Percentiles rank a stretch among this genome's conserved stretches.
Evolutionary conservation across 1,140 invertebrate genomes (phyloP).

Genomic region (Coenobita brevimanus): DNA sequence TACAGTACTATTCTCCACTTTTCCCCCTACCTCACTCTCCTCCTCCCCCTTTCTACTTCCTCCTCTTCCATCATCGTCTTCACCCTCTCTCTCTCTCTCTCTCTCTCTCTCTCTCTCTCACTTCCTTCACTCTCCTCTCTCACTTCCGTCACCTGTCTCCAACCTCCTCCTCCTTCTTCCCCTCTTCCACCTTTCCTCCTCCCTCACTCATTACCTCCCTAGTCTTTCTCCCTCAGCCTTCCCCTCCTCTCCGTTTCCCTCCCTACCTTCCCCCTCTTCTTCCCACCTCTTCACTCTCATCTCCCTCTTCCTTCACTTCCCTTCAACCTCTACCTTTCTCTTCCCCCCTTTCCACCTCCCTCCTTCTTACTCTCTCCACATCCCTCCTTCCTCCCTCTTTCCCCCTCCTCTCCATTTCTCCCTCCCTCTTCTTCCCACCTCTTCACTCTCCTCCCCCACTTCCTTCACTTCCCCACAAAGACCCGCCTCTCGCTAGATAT

Average conservation of each 20-base stretch:
- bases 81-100: not conserved
- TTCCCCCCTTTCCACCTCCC: not conserved
- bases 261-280: not conserved
- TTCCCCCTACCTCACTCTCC: too few species aligned
- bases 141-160: too few species aligned
- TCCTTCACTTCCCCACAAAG: too few species aligned
- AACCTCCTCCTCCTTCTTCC: too few species aligned
- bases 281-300: not conserved
- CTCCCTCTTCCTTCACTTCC: not conserved
- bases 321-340: not conserved
- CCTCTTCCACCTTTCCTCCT: not conserved
- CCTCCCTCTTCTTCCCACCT: too few species aligned
- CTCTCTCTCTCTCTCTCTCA: conserved; percentile 16
- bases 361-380: conserved; percentile 2
- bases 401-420: not conserved
- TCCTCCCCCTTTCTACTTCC: too few species aligned
- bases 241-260: not conserved
- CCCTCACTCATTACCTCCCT: conserved; percentile 5
- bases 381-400: conserved; percentile 13
- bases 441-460: too few species aligned
- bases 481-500: too few species aligned
- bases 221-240: too few species aligned
- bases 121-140: too few species aligned
- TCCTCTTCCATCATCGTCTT: not conserved
- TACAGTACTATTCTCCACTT: too few species aligned